phyloP scores from a whole-genome alignment of 2,888 invertebrate species.

The Himalopsyche japonica region DNA sequence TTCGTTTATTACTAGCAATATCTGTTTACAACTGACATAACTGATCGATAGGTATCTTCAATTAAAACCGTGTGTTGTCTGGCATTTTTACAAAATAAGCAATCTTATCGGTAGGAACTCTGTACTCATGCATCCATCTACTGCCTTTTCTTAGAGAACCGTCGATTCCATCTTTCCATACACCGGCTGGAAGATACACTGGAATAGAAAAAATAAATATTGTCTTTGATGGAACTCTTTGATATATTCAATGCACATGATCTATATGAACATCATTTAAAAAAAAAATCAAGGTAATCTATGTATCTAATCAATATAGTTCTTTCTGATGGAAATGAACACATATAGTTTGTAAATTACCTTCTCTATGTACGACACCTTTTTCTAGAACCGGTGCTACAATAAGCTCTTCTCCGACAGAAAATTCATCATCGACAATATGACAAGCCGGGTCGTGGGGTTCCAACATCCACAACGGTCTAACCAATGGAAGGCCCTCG shows the following conservation, averaged over 20 bases:
- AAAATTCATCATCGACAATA: conserved; percentile 81
- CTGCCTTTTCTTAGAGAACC: conserved; percentile 84
- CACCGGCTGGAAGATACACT: conserved; percentile 88
- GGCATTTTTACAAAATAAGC: conserved; percentile 85
- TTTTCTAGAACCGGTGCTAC: conserved; percentile 84
- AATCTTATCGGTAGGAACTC: conserved; percentile 76
- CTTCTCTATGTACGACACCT: conserved; percentile 72
- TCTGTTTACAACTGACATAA: too few species aligned
- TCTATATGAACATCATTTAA: too few species aligned
- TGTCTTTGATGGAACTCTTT: too few species aligned
- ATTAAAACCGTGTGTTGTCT: conserved; percentile 75
- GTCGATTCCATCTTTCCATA: conserved; percentile 92
- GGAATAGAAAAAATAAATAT: conserved; percentile 40
- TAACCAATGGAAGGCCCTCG: conserved; percentile 80
- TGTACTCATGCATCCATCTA: conserved; percentile 88
- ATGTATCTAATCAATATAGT: too few species aligned
- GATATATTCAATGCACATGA: too few species aligned
- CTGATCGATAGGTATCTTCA: too few species aligned
- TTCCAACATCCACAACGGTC: conserved; percentile 89
- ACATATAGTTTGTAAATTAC: conserved; percentile 45
- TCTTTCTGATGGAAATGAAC: too few species aligned
- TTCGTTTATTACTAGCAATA: too few species aligned
- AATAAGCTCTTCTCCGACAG: conserved; percentile 85
- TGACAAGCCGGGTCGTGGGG: conserved; percentile 78
- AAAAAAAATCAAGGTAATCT: too few species aligned